Percentiles rank a stretch among this genome's conserved stretches.
Conservation (phyloP, 2,797 vertebrate genomes). For the Octomys mimax region DNA sequence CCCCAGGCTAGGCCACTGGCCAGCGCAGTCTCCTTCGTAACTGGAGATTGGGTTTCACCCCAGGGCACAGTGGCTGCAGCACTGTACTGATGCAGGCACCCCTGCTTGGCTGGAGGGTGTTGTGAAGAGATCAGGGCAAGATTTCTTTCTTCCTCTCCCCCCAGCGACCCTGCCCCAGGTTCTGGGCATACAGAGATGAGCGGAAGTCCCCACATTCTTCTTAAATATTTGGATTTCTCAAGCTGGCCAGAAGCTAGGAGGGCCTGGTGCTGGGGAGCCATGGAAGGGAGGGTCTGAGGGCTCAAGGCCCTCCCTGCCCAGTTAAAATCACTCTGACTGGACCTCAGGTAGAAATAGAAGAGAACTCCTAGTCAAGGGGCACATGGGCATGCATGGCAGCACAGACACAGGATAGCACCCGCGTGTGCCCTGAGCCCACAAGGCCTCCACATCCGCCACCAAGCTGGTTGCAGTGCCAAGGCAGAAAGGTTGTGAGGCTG, state of each 20-base stretch:
- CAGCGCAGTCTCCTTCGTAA: neutral
- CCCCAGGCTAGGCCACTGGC: rapidly evolving
- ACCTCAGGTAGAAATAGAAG: neutral
- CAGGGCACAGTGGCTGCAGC: neutral
- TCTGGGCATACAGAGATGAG: neutral
- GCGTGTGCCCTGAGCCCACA: rapidly evolving
- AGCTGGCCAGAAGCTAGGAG: neutral
- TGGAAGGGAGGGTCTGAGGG: neutral
- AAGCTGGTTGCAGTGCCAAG: neutral
- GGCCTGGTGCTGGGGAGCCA: neutral
- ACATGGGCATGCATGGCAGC: rapidly evolving
- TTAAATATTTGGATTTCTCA: neutral
- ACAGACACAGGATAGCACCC: too few species aligned
- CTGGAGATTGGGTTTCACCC: neutral
- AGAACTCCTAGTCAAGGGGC: neutral
- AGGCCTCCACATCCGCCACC: neutral
- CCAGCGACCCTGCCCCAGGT: neutral
- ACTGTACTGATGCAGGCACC: neutral
- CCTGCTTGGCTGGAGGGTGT: neutral
- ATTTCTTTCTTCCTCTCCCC: neutral
- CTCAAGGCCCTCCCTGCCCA: neutral
- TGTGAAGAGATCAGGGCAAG: neutral
- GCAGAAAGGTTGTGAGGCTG: neutral
- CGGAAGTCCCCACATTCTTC: neutral
- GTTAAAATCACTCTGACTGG: neutral